Evolutionary conservation across 2,797 vertebrate genomes (phyloP).

Genomic region (Myiotriccus ornatus): DNA sequence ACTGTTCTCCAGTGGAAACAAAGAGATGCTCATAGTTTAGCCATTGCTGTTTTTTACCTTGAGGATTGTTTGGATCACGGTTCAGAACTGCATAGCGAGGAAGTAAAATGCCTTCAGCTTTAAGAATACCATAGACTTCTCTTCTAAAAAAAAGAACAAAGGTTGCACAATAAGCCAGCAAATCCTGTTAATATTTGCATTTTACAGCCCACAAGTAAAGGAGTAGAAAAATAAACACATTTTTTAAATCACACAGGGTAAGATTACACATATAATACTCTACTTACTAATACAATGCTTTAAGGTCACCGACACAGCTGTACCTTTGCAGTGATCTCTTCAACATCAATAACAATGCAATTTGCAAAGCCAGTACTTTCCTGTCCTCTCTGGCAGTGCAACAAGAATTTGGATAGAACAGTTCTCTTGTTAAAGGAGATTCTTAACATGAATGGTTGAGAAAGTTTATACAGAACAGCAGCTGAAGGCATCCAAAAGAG

Average conservation of each 20-base stretch:
- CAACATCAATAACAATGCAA: neutral
- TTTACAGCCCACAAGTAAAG: neutral
- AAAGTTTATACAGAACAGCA: neutral
- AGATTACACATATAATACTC: neutral
- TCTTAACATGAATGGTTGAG: neutral
- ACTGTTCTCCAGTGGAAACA: neutral
- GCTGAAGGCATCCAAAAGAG: neutral
- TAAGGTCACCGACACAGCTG: neutral
- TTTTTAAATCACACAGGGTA: neutral
- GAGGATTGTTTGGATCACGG: conserved; percentile 86
- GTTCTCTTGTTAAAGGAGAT: neutral
- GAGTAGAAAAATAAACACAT: neutral
- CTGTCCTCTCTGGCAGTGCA: neutral
- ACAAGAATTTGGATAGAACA: neutral
- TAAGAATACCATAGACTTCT: conserved; percentile 87
- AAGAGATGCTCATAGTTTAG: neutral
- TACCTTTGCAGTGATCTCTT: neutral
- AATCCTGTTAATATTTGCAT: neutral
- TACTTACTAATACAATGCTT: neutral
- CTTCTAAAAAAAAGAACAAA: conserved; percentile 75
- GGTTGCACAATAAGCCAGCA: neutral
- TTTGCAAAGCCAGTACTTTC: neutral
- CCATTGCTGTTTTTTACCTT: conserved; percentile 74
- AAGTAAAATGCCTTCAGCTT: conserved; percentile 88
- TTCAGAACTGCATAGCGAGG: conserved; percentile 88